These are phyloP conservation scores for Achatina immaculata DNA, from an alignment of 1,140 invertebrate species.

Conservation along the genomic window DNA sequence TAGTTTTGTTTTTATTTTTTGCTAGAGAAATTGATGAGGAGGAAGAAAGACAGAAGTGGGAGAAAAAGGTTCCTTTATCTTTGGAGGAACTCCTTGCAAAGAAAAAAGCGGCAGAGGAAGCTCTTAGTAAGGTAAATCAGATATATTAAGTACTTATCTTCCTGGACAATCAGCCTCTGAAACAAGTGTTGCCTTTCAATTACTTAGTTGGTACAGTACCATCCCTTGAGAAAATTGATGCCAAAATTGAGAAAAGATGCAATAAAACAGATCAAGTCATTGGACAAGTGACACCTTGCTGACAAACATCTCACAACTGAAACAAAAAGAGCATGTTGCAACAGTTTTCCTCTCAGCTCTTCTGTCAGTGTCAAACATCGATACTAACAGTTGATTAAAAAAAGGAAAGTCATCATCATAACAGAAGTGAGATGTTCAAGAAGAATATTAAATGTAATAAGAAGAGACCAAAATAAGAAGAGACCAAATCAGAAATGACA, in stretches of 20 bases:
- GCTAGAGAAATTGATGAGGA: conserved; percentile 27
- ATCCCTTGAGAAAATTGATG: too few species aligned
- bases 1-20: conserved; percentile 19
- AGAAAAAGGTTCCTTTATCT: conserved; percentile 81
- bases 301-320: too few species aligned
- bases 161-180: too few species aligned
- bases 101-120: conserved; percentile 94
- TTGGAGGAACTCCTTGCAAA: conserved; percentile 95
- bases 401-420: not conserved
- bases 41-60: conserved; percentile 74
- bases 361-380: too few species aligned
- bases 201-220: not conserved
- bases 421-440: too few species aligned
- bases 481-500: too few species aligned
- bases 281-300: too few species aligned
- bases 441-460: too few species aligned
- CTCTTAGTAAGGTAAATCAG: conserved; percentile 74
- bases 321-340: not conserved
- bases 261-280: too few species aligned
- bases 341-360: not conserved
- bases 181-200: not conserved
- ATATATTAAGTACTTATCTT: not conserved
- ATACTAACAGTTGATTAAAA: not conserved
- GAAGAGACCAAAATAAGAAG: too few species aligned
- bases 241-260: too few species aligned